Percentiles rank a stretch among this genome's conserved stretches.
phyloP scores from a whole-genome alignment of 2,113 vertebrate genomes.

The Brachyhypopomus gauderio region DNA sequence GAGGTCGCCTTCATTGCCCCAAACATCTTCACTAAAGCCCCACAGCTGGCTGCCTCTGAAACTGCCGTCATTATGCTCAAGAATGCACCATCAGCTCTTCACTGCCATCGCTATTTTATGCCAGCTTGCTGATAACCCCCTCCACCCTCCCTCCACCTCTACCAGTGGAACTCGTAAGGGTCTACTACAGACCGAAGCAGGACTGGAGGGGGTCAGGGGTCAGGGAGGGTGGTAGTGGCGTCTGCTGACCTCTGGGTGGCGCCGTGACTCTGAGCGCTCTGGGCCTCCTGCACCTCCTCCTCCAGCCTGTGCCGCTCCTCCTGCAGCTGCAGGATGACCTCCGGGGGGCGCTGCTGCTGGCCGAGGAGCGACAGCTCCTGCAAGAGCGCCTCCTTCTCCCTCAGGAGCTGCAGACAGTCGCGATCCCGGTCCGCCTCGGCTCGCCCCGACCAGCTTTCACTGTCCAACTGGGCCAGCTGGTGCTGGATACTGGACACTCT shows the following conservation, averaged over 20 bases:
- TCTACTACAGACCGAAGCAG: background rate
- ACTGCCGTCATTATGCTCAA: constrained; percentile 9
- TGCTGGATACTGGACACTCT: constrained; percentile 93
- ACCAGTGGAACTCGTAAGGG: background rate
- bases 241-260: constrained; percentile 87
- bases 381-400: constrained; percentile 94
- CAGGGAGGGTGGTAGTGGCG: too few species aligned
- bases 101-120: background rate
- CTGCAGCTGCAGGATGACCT: constrained; percentile 83
- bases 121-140: background rate
- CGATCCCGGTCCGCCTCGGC: constrained; percentile 88
- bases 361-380: constrained; percentile 91
- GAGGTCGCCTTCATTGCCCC: constrained; percentile 36
- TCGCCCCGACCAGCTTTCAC: constrained; percentile 91
- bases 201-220: background rate
- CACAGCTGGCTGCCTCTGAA: constrained; percentile 36
- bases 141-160: constrained; percentile 2
- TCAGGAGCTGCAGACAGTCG: constrained; percentile 92
- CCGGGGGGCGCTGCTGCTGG: constrained; percentile 81
- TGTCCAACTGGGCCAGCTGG: constrained; percentile 91
- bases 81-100: constrained; percentile 17
- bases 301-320: constrained; percentile 85
- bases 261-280: constrained; percentile 84
- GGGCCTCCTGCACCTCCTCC: constrained; percentile 89
- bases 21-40: constrained; percentile 4